Evolutionary conservation across 2,888 invertebrate species (phyloP).

Genomic region (Cheilosia urbana): DNA sequence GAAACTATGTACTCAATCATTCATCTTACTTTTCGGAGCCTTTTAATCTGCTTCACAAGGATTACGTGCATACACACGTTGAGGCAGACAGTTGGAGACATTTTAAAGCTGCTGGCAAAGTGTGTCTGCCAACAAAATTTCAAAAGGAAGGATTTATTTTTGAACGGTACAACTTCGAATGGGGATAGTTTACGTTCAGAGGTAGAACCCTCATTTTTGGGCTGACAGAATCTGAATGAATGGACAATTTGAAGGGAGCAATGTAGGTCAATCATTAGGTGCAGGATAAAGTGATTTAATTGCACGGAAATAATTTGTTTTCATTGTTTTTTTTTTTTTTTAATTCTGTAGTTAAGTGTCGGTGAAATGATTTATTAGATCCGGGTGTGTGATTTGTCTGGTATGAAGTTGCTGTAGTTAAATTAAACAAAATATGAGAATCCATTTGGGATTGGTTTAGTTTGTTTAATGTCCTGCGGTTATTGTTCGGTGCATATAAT

Average conservation of each 20-base stretch:
- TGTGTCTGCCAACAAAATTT: constrained; percentile 27
- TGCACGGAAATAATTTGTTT: constrained; percentile 63
- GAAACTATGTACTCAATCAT: constrained; percentile 53
- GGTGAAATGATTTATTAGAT: constrained; percentile 50
- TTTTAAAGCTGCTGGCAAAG: constrained; percentile 26
- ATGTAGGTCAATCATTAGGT: constrained; percentile 62
- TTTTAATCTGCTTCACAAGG: constrained; percentile 40
- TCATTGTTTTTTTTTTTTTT: constrained; percentile 38
- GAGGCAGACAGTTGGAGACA: background rate
- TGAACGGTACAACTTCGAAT: constrained; percentile 12
- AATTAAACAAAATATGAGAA: too few species aligned
- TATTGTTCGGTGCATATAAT: too few species aligned
- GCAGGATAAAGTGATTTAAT: constrained; percentile 65
- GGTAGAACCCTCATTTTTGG: constrained; percentile 25
- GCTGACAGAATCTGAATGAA: constrained; percentile 37
- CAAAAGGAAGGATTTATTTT: constrained; percentile 38
- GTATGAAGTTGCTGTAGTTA: background rate
- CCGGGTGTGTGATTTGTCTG: constrained; percentile 16
- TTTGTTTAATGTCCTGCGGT: too few species aligned
- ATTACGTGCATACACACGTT: background rate
- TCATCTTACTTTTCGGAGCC: constrained; percentile 13
- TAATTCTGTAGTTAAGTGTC: constrained; percentile 55
- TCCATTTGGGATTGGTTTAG: too few species aligned
- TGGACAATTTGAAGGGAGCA: constrained; percentile 29
- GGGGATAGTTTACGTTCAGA: constrained; percentile 4